These are phyloP conservation scores for Drosophila prosaltans DNA, from an alignment of 1,140 invertebrate genomes.

Conservation along the genomic window DNA sequence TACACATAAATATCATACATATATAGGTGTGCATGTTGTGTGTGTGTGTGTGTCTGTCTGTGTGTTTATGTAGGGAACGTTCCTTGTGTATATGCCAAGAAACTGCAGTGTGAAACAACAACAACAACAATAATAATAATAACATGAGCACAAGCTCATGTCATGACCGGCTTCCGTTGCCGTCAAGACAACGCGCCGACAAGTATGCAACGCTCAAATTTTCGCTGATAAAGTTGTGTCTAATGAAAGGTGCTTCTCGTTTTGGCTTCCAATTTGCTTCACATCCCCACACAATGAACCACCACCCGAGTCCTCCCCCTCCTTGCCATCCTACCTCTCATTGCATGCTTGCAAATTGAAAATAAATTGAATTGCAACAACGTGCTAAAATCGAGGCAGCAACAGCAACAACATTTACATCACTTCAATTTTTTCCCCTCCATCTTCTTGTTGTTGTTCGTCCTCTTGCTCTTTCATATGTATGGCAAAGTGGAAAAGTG, in stretches of 20 bases:
- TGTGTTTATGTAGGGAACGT: slow-evolving; percentile 26
- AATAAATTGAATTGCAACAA: slow-evolving; percentile 80
- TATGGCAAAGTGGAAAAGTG: slow-evolving; percentile 57
- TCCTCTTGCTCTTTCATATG: slow-evolving; percentile 15
- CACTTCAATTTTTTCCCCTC: neutral
- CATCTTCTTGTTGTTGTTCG: slow-evolving; percentile 14
- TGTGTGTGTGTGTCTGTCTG: slow-evolving; percentile 31
- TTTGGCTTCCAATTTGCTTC: slow-evolving; percentile 10
- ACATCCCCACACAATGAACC: neutral
- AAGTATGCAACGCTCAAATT: slow-evolving; percentile 48
- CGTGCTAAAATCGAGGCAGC: slow-evolving; percentile 62
- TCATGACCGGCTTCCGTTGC: slow-evolving; percentile 30
- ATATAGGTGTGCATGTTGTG: slow-evolving; percentile 40
- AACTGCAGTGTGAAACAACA: slow-evolving; percentile 55
- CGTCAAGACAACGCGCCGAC: slow-evolving; percentile 34
- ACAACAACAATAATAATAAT: slow-evolving; percentile 37
- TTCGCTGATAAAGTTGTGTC: slow-evolving; percentile 68
- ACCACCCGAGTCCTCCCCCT: neutral
- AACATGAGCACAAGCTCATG: slow-evolving; percentile 20
- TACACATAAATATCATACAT: slow-evolving; percentile 5
- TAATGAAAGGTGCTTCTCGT: slow-evolving; percentile 65
- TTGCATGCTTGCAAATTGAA: slow-evolving; percentile 77
- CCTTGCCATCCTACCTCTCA: neutral
- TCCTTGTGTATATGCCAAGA: slow-evolving; percentile 35
- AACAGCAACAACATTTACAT: slow-evolving; percentile 28